Conservation (phyloP, 1,140 invertebrate genomes). For the Meloidogyne exigua region DNA sequence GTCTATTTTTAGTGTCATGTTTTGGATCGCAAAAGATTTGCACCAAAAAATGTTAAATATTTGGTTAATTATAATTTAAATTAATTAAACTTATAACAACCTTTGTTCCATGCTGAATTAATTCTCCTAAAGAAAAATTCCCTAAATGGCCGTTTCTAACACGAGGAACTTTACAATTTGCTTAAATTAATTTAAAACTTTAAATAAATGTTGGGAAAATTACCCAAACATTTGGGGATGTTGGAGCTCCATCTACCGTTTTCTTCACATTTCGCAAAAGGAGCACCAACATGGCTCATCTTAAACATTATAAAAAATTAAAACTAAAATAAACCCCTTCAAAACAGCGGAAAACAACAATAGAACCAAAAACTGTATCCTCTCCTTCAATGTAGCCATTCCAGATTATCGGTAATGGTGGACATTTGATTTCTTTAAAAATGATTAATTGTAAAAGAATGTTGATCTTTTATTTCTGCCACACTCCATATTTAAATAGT, state of each 20-base stretch:
- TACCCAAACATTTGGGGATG: constrained; percentile 79
- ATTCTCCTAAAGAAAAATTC: constrained; percentile 64
- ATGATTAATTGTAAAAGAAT: no score
- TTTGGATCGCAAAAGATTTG: constrained; percentile 75
- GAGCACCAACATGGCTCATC: constrained; percentile 73
- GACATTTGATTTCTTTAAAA: constrained; percentile 85
- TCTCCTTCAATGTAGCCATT: constrained; percentile 92
- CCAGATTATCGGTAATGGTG: constrained; percentile 80
- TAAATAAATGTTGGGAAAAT: constrained; percentile 32
- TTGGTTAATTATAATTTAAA: neutral
- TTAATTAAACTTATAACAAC: constrained; percentile 55
- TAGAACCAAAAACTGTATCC: constrained; percentile 82
- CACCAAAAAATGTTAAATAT: constrained; percentile 6
- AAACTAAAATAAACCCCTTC: constrained; percentile 73
- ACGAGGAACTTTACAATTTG: constrained; percentile 84
- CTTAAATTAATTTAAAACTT: constrained; percentile 64
- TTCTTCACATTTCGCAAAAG: constrained; percentile 82
- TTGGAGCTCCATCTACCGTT: constrained; percentile 90
- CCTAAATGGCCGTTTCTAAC: constrained; percentile 78
- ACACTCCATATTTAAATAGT: no score
- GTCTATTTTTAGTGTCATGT: constrained; percentile 80
- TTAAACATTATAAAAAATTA: neutral
- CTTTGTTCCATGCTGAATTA: constrained; percentile 80
- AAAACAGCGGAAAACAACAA: constrained; percentile 87
- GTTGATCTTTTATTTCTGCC: no score